Base-by-base conservation (phyloP, 2,888 invertebrate species). In the Deroplatys truncata region DNA sequence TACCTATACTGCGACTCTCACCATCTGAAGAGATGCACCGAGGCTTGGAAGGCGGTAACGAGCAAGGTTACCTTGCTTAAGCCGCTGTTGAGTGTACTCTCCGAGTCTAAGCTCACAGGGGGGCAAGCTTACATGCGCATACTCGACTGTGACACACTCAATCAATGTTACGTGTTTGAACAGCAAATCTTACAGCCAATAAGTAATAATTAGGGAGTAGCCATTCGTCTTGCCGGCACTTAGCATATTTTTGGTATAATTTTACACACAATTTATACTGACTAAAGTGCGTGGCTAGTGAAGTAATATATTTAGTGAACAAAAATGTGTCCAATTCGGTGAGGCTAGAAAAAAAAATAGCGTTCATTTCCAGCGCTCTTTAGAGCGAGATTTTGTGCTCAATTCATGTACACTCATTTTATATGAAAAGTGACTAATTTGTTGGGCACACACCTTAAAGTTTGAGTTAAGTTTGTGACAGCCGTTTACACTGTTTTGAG, bases 101-200 rank as follows among this genome's bases (percentile, higher is more conserved):
- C 56, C 25, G 83, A 29, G 25, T 72, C 83, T 28, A 31, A 43
- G 82, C 87, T 82, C 87, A n/a, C 87, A 35, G 87, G 87, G 87
- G 87, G 87, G 87, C 87, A 82, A n/a, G 83, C 87, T 87, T 87
- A 87, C 87, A 87, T 83, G 87, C 31, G 87, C 87, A 87, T 83
- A 87, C 31, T 87, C 83, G 87, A 87, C 87, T 87, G 82, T 83
- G 56, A 72, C 56, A 72, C 56, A 72, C 56, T 72, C 56, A 72
- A 72, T 72, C 56, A 72, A 72, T 72, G 56, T 72, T 72, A 72
- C 56, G 56, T 72, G 56, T 72, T 72, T 72, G 56, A 72, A 72
- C 56, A 72, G 56, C 56, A 72, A 72, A 72, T 72, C 56, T 72
- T 72, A 72, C 56, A 72, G 56, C 56, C 56, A 72, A 72, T 72